Evolutionary conservation across 1,140 invertebrate species (phyloP).

Genomic region (Neodiprion lecontei): DNA sequence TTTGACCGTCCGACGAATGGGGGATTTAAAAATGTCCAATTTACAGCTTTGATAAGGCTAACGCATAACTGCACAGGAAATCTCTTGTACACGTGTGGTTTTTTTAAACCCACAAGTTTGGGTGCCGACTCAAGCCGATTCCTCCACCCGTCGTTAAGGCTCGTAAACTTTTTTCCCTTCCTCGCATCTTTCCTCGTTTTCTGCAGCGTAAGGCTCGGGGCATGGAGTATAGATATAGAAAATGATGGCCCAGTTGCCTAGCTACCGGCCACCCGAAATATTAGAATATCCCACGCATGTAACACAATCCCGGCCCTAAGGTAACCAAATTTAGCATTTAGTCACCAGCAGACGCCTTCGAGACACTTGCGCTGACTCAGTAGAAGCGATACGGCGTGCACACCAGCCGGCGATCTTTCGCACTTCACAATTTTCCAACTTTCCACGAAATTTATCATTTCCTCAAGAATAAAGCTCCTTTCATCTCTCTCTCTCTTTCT

Average conservation of each 20-base stretch:
- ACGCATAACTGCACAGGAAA: no score
- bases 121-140: background rate
- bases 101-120: no score
- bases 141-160: background rate
- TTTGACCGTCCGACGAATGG: no score
- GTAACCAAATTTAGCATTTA: slow-evolving; percentile 7
- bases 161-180: background rate
- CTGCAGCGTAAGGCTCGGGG: background rate
- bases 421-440: background rate
- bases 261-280: background rate
- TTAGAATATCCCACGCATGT: slow-evolving; percentile 5
- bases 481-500: background rate
- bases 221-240: background rate
- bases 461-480: background rate
- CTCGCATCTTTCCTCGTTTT: background rate
- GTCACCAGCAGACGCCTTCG: slow-evolving; percentile 3
- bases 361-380: slow-evolving; percentile 4
- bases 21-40: no score
- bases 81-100: no score
- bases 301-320: slow-evolving; percentile 6
- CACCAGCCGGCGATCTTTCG: background rate
- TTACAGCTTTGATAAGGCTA: no score
- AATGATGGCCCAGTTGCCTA: slow-evolving; percentile 7
- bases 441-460: background rate
- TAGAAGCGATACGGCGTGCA: background rate